Evolutionary conservation across 2,113 vertebrate genomes (phyloP).

Genomic region (Sprattus sprattus): DNA sequence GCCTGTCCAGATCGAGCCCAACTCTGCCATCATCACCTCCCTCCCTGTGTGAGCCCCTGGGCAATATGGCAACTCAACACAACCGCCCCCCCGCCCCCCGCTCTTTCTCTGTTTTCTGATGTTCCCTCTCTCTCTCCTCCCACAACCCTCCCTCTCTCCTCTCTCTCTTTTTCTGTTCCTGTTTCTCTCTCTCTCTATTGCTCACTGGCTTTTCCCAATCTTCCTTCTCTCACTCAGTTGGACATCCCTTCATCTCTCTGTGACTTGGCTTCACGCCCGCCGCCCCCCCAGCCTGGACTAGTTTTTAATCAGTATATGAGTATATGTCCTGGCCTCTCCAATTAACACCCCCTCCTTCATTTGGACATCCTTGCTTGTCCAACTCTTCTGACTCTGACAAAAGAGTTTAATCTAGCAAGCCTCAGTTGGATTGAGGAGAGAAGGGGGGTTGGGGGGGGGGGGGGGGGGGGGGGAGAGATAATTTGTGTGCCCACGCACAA

Average conservation of each 20-base stretch:
- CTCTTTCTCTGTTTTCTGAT: constrained; percentile 22
- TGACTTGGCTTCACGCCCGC: not conserved
- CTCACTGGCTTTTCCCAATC: constrained; percentile 48
- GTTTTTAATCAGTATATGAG: constrained; percentile 67
- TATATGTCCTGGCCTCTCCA: constrained; percentile 70
- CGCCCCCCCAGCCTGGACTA: constrained; percentile 37
- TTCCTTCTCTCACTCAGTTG: not conserved
- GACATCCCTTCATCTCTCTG: not conserved
- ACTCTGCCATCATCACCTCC: constrained; percentile 28
- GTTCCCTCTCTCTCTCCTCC: constrained; percentile 18
- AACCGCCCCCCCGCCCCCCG: constrained; percentile 46
- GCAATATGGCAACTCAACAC: constrained; percentile 60
- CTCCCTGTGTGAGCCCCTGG: constrained; percentile 29
- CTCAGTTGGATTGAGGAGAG: constrained; percentile 34
- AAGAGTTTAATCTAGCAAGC: constrained; percentile 38
- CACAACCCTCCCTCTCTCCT: constrained; percentile 42
- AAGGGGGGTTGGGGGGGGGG: constrained; percentile 50
- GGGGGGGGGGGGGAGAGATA: constrained; percentile 56
- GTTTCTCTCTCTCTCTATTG: constrained; percentile 51
- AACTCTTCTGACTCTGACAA: constrained; percentile 37
- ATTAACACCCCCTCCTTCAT: constrained; percentile 61
- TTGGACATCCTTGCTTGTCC: constrained; percentile 41
- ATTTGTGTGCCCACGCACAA: constrained; percentile 41
- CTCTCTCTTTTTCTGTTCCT: constrained; percentile 49
- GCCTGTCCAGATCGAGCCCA: constrained; percentile 31